These are phyloP conservation scores for Onthophagus sagittarius DNA, from an alignment of 2,888 invertebrate species.

Conservation along the genomic window DNA sequence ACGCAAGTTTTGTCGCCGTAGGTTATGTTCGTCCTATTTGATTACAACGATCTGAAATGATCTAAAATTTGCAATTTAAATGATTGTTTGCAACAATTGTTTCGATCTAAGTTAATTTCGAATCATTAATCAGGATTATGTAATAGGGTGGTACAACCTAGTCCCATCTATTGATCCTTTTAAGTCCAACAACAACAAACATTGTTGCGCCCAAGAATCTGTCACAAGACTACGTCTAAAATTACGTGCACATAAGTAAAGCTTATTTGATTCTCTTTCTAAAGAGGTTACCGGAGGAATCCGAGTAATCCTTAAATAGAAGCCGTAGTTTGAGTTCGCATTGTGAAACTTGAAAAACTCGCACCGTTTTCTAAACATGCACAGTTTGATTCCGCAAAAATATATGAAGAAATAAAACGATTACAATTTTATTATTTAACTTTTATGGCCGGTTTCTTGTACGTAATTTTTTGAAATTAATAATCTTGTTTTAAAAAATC, in stretches of 20 bases:
- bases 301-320: background rate
- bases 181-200: background rate
- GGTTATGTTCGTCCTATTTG: background rate
- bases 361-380: background rate
- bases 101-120: background rate
- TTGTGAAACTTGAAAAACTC: background rate
- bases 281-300: background rate
- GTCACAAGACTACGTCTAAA: background rate
- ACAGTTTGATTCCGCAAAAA: background rate
- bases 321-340: background rate
- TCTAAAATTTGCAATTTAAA: background rate
- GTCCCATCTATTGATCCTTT: background rate
- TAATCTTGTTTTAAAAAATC: too few relatives aligned
- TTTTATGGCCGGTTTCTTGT: too few relatives aligned
- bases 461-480: too few relatives aligned
- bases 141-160: background rate
- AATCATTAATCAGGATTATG: background rate
- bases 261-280: background rate
- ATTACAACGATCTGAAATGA: background rate
- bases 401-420: too few relatives aligned
- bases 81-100: background rate
- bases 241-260: background rate
- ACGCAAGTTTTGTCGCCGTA: background rate
- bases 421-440: too few relatives aligned
- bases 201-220: background rate